Evolutionary conservation across 2,113 vertebrate genomes (phyloP).

Genomic region (Paralichthys olivaceus): DNA sequence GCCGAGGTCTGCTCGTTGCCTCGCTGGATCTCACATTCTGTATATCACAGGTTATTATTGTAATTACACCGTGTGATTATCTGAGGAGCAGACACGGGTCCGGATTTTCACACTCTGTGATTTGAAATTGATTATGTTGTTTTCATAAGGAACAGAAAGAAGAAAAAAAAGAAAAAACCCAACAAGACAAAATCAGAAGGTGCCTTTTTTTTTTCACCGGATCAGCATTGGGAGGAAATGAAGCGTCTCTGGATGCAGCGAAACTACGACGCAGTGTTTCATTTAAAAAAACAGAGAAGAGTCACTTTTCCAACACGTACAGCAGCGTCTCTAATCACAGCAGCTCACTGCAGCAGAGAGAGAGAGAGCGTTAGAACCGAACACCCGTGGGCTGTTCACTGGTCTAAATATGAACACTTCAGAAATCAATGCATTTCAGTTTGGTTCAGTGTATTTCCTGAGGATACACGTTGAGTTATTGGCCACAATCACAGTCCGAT

Average conservation of each 20-base stretch:
- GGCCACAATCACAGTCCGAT: not conserved
- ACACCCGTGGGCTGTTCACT: not conserved
- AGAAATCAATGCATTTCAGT: not conserved
- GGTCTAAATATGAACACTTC: not conserved
- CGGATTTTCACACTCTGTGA: conserved; percentile 8
- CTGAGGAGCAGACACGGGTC: conserved; percentile 25
- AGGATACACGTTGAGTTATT: not conserved
- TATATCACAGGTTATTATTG: not conserved
- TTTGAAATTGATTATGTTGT: conserved; percentile 48
- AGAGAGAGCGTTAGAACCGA: not conserved
- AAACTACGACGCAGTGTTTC: not conserved
- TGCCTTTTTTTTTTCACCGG: not conserved
- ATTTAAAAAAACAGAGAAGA: not conserved
- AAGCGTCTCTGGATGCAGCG: not conserved
- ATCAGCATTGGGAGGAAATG: not conserved
- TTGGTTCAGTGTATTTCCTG: not conserved
- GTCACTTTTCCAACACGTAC: not conserved
- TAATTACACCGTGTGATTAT: conserved; percentile 25
- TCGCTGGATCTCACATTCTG: not conserved
- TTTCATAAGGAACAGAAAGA: not conserved
- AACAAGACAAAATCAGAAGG: not conserved
- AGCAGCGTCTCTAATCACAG: not conserved
- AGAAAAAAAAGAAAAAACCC: not conserved
- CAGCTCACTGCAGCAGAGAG: not conserved
- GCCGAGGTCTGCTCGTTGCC: not conserved